phyloP scores from a whole-genome alignment of 1,140 invertebrate genomes.

The Drosophila sp. region DNA sequence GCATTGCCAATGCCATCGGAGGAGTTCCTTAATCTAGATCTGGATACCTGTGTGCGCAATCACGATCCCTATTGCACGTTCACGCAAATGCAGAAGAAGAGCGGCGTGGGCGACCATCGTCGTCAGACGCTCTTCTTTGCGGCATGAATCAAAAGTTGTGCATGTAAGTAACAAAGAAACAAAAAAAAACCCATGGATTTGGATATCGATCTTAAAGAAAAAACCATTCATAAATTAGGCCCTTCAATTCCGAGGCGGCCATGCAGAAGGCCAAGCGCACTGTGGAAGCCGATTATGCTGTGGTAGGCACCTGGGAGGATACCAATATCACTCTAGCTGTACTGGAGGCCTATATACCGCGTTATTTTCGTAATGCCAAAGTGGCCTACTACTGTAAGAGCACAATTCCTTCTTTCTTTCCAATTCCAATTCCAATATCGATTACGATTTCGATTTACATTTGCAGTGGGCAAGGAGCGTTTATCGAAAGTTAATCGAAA shows the following conservation, averaged over 20 bases:
- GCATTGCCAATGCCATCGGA: conserved; percentile 91
- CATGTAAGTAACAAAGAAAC: conserved; percentile 87
- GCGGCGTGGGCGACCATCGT: conserved; percentile 92
- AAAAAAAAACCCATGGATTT: background rate
- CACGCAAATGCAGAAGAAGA: conserved; percentile 89
- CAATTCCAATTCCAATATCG: background rate
- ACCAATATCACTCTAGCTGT: conserved; percentile 92
- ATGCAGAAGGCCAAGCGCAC: conserved; percentile 92
- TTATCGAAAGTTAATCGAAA: conserved; percentile 72
- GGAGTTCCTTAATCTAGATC: conserved; percentile 94
- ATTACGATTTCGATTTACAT: conserved; percentile 6
- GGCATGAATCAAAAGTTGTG: conserved; percentile 91
- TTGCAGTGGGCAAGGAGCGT: conserved; percentile 72
- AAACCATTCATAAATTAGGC: conserved; percentile 84
- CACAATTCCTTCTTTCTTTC: background rate
- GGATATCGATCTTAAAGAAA: too few relatives aligned
- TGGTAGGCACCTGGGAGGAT: conserved; percentile 95
- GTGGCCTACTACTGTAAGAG: conserved; percentile 90
- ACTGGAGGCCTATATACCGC: conserved; percentile 92
- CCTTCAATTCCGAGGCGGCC: conserved; percentile 92
- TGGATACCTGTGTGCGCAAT: conserved; percentile 92
- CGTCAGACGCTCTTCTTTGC: conserved; percentile 93
- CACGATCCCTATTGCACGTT: conserved; percentile 93
- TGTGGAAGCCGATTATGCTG: conserved; percentile 93
- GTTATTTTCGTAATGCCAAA: conserved; percentile 91